Evolutionary conservation across 2,113 vertebrate species (phyloP), one percentile per base, ranked within the genome.

Genomic region (Hepsetus odoe): DNA sequence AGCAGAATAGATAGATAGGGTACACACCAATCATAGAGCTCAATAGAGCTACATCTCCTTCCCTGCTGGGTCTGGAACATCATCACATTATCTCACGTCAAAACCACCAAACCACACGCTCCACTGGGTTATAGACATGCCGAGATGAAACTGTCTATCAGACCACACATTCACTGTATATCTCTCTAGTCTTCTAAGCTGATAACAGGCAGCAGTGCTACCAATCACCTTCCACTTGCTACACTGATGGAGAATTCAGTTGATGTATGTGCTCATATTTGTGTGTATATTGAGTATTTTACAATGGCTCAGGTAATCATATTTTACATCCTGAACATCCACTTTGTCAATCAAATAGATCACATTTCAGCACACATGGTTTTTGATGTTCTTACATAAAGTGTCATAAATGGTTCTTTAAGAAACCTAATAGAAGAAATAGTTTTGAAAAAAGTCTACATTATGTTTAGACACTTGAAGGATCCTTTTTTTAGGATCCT

Each of bases 41-140:
- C 58, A 61, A 32, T 18, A 14, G 30, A 20, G 30, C 30, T 33
- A 18, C 30, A 6, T 7, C 59, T 33, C 58, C 10, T 20, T 35
- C 59, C 59, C 30, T 20, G 13, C 14, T 62, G 59, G 30, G 59
- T 20, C 18, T 62, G 30, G 30, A 35, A 62, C 59, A 62, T 62
- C 59, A 33, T 22, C 30, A 35, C 59, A 33, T 62, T 33, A 62
- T 62, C 59, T 62, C 59, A 62, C 20, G 30, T 62, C 59, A 62
- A 62, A 62, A 62, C 9, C 59, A 62, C 59, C 59, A 35, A 62
- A 62, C 59, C 59, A 35, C 30, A 62, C 59, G 18, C 59, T 62
- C 30, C 4, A 32, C 30, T 35, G 30, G 59, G 30, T 62, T 62
- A 62, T 62, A 62, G 59, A 62, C 59, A 62, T 62, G 30, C 59